Evolutionary conservation across 2,113 vertebrate genomes (phyloP), one percentile per base, ranked within the genome.

Genomic region (Propithecus coquereli): DNA sequence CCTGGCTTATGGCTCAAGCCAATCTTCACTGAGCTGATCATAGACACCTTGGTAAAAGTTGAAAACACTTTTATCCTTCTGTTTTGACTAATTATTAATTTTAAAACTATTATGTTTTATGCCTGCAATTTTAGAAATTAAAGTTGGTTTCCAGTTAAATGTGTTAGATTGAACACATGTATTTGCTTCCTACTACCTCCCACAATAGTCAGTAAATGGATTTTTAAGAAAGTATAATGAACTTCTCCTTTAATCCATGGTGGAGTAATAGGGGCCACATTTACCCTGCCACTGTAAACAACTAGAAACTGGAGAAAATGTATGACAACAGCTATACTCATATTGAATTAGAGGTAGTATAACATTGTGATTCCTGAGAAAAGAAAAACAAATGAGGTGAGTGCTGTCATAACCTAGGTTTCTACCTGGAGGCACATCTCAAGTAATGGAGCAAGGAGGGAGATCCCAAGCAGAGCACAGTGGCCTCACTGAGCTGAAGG

Each of bases 81-180:
- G 37, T 76, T 92, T 82, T 57, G 76, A 82, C 23, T 87, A 70
- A 73, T 65, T 73, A 94, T 63, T 85, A 65, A 85, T 85, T 93
- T 68, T 22, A 61, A 94, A 82, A 74, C 43, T 10, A 73, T 83
- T 83, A 63, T 73, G 27, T 89, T 59, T 82, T 65, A 50, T 16
- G 8, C 65, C 74, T 43, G 54, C 18, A 66, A 11, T 37, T 94
- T 82, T 17, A n/a, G 65, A 89, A 54, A 82, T 34, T 77, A 2
- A 50, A 47, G 63, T 87, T 45, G 34, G 25, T 80, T 68, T 80
- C 25, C 23, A 50, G 22, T 47, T 94, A 89, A 74, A n/a, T 63
- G 50, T 90, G 50, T 25, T 84, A 37, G 47, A 47, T 10, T 50
- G 37, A 90, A 84, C 70, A 70, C 4, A 65, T 22, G 8, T n/a